Evolutionary conservation across 2,113 vertebrate species (phyloP), one percentile per base, ranked within the genome.

Genomic region (Ctenomys sociabilis): DNA sequence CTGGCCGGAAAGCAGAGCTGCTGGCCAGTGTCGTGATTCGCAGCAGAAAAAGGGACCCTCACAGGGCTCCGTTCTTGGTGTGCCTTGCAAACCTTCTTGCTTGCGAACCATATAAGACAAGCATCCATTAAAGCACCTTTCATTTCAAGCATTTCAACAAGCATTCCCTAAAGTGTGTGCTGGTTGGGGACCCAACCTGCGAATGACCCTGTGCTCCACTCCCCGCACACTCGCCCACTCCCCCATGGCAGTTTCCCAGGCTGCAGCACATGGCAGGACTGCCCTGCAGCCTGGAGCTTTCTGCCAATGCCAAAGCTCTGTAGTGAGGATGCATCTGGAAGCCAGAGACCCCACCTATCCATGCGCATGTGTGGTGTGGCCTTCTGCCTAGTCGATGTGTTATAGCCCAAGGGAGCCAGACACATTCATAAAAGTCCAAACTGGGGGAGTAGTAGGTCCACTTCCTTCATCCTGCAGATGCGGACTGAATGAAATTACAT

Each of bases 121-220:
- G 13, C 90, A 21, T 12, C 66, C 91, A 91, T 95, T 45, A 82
- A 84, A 84, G 84, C 95, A 64, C 86, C 91, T 87, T 89, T 93
- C 96, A 92, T 94, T 93, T 77, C 85, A 84, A 85, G 95, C 95
- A 49, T 97, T 84, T 86, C 89, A 80, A 59, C 21, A 19, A 92
- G 93, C 92, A 43, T 93, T 86, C 92, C 82, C 82, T 83, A 45
- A 77, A 93, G 94, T 52, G 28, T 19, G 77, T 92, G 80, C 43
- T 28, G 0, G 7, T 13, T 4, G 2, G 85, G 78, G 61, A 49
- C 16, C 86, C 72, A 11, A 8, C 59, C 75, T 0, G 30, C 61
- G 40, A 35, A 22, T 5, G 22, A n/a, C n/a, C 0, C 32, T 28
- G 52, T 32, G 61, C 40, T 35, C 22, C 8, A 19, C 52, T 35